Percentiles rank a stretch among this genome's conserved stretches.
Conservation (phyloP, 2,888 invertebrate species). For the Aporophyla lueneburgensis region DNA sequence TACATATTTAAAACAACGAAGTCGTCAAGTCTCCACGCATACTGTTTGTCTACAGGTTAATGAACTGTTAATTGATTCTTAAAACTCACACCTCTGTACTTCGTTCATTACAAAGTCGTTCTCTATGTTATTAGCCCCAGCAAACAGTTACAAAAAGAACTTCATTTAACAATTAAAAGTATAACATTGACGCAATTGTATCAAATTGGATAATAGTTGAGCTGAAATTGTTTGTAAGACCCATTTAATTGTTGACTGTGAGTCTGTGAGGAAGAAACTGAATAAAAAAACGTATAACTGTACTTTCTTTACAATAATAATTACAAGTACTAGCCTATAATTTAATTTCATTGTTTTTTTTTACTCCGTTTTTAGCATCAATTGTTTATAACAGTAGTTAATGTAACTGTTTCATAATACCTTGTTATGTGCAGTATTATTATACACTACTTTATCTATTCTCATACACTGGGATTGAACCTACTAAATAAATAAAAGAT, state of each 20-base stretch:
- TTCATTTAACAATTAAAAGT: constrained; percentile 54
- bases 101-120: constrained; percentile 32
- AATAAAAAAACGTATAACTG: neutral
- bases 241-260: constrained; percentile 31
- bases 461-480: no score
- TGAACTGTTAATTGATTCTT: constrained; percentile 48
- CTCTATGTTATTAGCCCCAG: constrained; percentile 26
- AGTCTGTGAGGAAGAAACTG: constrained; percentile 13
- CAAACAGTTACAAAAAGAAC: constrained; percentile 22
- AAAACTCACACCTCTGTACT: constrained; percentile 28
- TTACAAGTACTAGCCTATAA: neutral
- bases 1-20: constrained; percentile 13
- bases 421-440: no score
- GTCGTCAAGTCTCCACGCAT: neutral
- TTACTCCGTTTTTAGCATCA: neutral
- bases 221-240: constrained; percentile 52
- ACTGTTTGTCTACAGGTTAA: constrained; percentile 32
- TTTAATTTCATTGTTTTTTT: constrained; percentile 1
- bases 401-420: no score
- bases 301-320: constrained; percentile 7
- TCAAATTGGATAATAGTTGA: constrained; percentile 63
- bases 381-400: neutral
- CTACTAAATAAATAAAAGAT: no score
- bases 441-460: no score
- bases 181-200: constrained; percentile 43